Evolutionary conservation across 2,888 invertebrate genomes (phyloP).

Genomic region (Hydrotaea diabolus): DNA sequence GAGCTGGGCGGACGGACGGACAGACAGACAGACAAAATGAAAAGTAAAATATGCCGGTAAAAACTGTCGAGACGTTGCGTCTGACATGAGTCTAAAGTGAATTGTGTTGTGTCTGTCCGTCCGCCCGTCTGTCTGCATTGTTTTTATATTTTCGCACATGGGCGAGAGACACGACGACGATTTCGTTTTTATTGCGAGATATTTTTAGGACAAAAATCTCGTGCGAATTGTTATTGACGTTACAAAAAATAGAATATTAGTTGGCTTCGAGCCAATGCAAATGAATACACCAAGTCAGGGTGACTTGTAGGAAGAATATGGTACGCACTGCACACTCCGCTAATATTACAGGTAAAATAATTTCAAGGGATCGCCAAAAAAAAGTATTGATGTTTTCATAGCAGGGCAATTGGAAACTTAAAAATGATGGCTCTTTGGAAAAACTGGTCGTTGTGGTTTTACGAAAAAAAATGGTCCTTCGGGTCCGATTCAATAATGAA

Average conservation of each 20-base stretch:
- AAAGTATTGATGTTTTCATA: too few relatives aligned
- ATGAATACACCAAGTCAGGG: not conserved
- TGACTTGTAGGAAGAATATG: not conserved
- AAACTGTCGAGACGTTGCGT: conserved; percentile 62
- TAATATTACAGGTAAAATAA: too few relatives aligned
- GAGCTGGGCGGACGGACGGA: not conserved
- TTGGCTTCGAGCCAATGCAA: conserved; percentile 64
- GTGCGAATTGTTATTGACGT: conserved; percentile 39
- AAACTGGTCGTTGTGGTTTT: too few relatives aligned
- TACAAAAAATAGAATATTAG: conserved; percentile 42
- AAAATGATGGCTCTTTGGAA: too few relatives aligned
- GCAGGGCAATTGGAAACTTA: too few relatives aligned
- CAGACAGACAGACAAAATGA: not conserved
- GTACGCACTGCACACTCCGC: not conserved
- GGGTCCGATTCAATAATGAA: too few relatives aligned
- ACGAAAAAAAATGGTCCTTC: too few relatives aligned
- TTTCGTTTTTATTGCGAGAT: conserved; percentile 36
- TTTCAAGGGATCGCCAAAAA: too few relatives aligned
- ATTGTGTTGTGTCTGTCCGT: conserved; percentile 35
- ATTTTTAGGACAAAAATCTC: conserved; percentile 46
- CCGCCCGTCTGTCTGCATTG: conserved; percentile 18
- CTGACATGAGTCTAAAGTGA: conserved; percentile 64
- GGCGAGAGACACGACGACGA: not conserved
- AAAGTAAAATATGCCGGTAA: conserved; percentile 26
- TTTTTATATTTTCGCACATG: conserved; percentile 30